Evolutionary conservation across 2,797 vertebrate species (phyloP), one percentile per base, ranked within the genome.

Genomic region (Hydrolagus colliei): DNA sequence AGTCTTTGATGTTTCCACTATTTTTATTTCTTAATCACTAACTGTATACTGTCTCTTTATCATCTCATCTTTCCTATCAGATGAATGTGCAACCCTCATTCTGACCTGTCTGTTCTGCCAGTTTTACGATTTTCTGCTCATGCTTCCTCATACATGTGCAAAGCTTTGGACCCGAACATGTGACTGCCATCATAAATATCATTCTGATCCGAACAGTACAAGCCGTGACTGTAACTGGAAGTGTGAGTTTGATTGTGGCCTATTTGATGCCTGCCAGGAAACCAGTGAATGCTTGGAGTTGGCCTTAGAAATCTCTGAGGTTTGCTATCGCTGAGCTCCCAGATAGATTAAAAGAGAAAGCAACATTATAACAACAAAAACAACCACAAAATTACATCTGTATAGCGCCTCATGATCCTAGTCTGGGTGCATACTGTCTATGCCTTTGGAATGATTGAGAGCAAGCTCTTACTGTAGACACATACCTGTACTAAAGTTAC

Each of bases 81-180:
- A 96, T 88, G 95, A 96, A 91, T 98, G 96, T 41, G 97, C 97
- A 41, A 95, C 95, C 79, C 92, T 98, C 72, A 92, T 98, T 90
- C 94, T 98, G 90, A 93, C 92, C 91, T 98, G 96, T 91, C 96
- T 99, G 92, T 98, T 97, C 93, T 98, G 98, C 92, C 96, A 95
- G 0, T 96, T 99, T 93, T 95, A 93, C 88, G 96, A 98, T 86
- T 93, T 97, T 90, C 93, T 97, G 88, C 91, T 94, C 89, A 96
- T 95, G 95, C 91, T 98, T 61, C 96, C 96, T 0, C 91, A 92
- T 86, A 94, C 93, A 8, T 98, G 96, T 35, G 93, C 95, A 90
- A 92, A 90, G 52, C 91, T 91, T 27, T 91, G 93, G 87, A 89
- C 75, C 89, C 89, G 89, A 85, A 71, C 91, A 61, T 94, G 92